Evolutionary conservation across 2,888 invertebrate species (phyloP).

Genomic region (Spisula subtruncata): DNA sequence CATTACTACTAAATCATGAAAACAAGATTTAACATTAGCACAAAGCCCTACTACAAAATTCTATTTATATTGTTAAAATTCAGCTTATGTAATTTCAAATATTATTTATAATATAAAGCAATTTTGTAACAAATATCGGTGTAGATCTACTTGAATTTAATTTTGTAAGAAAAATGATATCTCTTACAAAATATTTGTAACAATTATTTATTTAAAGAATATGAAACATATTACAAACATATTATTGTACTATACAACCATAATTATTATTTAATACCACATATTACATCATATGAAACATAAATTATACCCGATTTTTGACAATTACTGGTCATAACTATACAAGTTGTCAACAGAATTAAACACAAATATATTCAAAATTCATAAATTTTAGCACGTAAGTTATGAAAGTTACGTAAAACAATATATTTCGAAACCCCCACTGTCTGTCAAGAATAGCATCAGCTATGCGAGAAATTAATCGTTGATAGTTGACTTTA

Average conservation of each 20-base stretch:
- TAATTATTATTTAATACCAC: background rate
- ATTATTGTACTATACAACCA: background rate
- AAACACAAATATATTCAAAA: background rate
- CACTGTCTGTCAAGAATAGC: background rate
- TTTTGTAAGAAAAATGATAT: no score
- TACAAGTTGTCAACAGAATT: background rate
- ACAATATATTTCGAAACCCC: slow-evolving; percentile 17
- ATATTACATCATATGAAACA: background rate
- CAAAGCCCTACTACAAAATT: no score
- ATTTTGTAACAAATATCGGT: no score
- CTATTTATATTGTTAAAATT: no score
- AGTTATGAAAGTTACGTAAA: background rate
- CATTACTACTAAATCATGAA: no score
- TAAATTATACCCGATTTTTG: slow-evolving; percentile 1
- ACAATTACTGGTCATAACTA: background rate
- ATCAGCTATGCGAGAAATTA: background rate
- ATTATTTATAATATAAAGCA: no score
- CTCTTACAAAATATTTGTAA: no score
- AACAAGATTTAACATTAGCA: no score
- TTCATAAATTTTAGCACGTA: background rate
- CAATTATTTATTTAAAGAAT: no score
- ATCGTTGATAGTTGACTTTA: background rate
- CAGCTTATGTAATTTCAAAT: no score
- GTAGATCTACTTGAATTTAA: no score
- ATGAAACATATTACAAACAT: background rate